These are phyloP conservation scores for Oreochromis grahami DNA, from an alignment of 2,797 vertebrate genomes.

Conservation along the genomic window DNA sequence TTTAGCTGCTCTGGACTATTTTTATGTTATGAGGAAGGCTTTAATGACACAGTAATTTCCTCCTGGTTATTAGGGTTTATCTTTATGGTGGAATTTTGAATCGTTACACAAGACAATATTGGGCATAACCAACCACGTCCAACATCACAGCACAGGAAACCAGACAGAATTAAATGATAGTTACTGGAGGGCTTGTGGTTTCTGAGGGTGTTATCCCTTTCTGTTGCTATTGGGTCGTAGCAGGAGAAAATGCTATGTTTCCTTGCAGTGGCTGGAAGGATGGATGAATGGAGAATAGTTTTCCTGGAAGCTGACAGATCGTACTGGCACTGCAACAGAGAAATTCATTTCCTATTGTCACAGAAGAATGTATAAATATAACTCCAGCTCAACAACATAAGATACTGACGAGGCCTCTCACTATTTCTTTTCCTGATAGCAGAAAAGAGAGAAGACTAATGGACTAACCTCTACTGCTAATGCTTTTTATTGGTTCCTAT, in stretches of 20 bases:
- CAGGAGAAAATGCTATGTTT: conserved; percentile 30
- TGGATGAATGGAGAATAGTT: conserved; percentile 19
- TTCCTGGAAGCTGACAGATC: conserved; percentile 36
- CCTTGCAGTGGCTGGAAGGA: conserved; percentile 15
- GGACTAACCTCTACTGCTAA: conserved; percentile 69
- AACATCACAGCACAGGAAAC: conserved; percentile 8
- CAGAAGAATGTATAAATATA: conserved; percentile 72
- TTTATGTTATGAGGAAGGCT: not conserved
- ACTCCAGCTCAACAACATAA: conserved; percentile 47
- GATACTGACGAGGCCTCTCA: conserved; percentile 54
- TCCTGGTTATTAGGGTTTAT: not conserved
- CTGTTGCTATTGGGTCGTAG: conserved; percentile 27
- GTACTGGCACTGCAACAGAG: conserved; percentile 36
- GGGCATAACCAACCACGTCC: not conserved
- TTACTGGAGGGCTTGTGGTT: conserved; percentile 17
- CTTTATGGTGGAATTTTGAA: not conserved
- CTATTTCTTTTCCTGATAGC: conserved; percentile 65
- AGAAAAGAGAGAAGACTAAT: conserved; percentile 71
- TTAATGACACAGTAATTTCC: not conserved
- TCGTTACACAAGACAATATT: not conserved
- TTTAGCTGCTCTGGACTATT: not conserved
- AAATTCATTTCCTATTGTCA: conserved; percentile 57
- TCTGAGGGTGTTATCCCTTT: conserved; percentile 30
- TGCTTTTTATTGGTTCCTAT: conserved; percentile 62
- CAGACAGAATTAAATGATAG: conserved; percentile 5